phyloP scores from a whole-genome alignment of 2,797 vertebrate genomes.

The Pipistrellus pipistrellus region DNA sequence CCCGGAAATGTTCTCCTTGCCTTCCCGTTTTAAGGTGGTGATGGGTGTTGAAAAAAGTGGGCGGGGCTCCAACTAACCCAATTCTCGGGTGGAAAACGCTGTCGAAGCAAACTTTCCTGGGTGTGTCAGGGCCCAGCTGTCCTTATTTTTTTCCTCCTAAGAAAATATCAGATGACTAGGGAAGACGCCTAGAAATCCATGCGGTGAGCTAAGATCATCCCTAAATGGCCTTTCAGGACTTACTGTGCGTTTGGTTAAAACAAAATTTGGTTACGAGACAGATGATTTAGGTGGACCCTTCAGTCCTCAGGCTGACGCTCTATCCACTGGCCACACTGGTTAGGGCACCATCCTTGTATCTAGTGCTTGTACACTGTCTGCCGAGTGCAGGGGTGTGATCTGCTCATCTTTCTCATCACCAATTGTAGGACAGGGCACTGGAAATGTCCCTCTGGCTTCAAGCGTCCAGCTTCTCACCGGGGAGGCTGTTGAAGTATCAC shows the following conservation, averaged over 20 bases:
- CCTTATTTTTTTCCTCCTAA: background rate
- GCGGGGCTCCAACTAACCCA: background rate
- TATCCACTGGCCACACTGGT: too few species aligned
- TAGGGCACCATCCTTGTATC: background rate
- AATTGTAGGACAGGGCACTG: background rate
- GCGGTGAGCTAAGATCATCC: too few species aligned
- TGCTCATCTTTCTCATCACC: background rate
- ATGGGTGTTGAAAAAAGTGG: background rate
- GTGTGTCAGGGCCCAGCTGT: slow-evolving; percentile 56
- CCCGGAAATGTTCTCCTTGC: background rate
- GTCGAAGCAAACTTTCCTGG: slow-evolving; percentile 29
- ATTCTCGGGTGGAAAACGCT: slow-evolving; percentile 63
- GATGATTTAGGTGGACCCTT: background rate
- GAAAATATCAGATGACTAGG: slow-evolving; percentile 64
- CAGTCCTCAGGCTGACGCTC: too few species aligned
- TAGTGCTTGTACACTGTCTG: background rate
- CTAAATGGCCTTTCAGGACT: slow-evolving; percentile 54
- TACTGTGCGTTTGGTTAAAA: slow-evolving; percentile 16
- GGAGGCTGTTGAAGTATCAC: background rate
- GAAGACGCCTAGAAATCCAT: background rate
- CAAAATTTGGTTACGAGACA: background rate
- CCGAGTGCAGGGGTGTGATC: background rate
- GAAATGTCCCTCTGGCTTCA: background rate
- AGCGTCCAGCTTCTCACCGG: background rate
- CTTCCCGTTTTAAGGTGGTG: slow-evolving; percentile 28